Evolutionary conservation across 2,888 invertebrate genomes (phyloP).

Genomic region (Cryptus armator): DNA sequence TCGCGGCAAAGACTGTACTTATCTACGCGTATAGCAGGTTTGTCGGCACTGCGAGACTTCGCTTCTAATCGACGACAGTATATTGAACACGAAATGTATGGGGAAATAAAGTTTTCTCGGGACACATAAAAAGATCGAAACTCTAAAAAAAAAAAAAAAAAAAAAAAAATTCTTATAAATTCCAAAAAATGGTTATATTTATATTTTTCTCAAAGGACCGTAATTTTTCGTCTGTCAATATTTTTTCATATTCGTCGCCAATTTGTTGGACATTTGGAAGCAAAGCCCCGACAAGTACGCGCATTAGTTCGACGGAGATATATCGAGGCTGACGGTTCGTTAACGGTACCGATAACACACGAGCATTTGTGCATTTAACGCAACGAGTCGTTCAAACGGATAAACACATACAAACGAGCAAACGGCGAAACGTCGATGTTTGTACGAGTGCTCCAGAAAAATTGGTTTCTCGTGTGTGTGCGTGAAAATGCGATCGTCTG

Average conservation of each 20-base stretch:
- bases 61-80: neutral
- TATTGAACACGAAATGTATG: too few species aligned
- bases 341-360: conserved; percentile 7
- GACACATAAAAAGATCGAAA: neutral
- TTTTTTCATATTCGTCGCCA: neutral
- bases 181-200: neutral
- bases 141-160: neutral
- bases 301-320: neutral
- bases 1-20: neutral
- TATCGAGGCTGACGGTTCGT: conserved; percentile 41
- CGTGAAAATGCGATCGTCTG: conserved; percentile 30
- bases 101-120: neutral
- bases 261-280: neutral
- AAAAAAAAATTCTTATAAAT: neutral
- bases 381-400: conserved; percentile 7
- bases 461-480: neutral
- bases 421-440: neutral
- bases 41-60: neutral
- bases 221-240: neutral
- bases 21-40: neutral
- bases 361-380: neutral
- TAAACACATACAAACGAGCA: neutral
- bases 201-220: too few species aligned
- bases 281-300: neutral
- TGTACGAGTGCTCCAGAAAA: neutral